These are phyloP conservation scores for Choloepus hoffmanni DNA, from an alignment of 2,113 vertebrate species.

Conservation along the genomic window DNA sequence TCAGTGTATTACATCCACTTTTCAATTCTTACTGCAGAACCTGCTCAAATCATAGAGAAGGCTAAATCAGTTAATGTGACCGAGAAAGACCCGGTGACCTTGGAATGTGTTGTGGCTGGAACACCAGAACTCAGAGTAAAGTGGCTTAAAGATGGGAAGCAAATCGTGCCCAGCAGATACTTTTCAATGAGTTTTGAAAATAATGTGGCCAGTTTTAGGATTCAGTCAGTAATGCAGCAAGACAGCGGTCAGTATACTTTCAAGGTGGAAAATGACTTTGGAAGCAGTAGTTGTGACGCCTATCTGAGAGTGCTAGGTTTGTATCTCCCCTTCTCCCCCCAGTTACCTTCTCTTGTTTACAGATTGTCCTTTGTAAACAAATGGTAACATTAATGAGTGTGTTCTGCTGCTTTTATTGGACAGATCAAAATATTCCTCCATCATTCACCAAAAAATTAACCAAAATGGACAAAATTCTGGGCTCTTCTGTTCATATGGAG, in stretches of 20 bases:
- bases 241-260: constrained; percentile 95
- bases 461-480: constrained; percentile 93
- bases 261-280: constrained; percentile 96
- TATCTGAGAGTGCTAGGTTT: constrained; percentile 94
- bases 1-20: constrained; percentile 44
- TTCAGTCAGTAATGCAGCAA: constrained; percentile 93
- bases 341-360: neutral
- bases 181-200: constrained; percentile 95
- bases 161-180: constrained; percentile 94
- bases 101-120: constrained; percentile 95
- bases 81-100: constrained; percentile 94
- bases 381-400: constrained; percentile 70
- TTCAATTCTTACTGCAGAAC: constrained; percentile 89
- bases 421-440: constrained; percentile 97
- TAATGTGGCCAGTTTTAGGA: constrained; percentile 94
- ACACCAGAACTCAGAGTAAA: constrained; percentile 96
- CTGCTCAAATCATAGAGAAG: constrained; percentile 95
- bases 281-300: constrained; percentile 93
- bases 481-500: constrained; percentile 94
- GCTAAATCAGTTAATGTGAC: constrained; percentile 95
- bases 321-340: constrained; percentile 81
- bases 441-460: constrained; percentile 95
- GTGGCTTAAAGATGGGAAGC: constrained; percentile 96
- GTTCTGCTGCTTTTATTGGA: constrained; percentile 83
- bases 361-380: constrained; percentile 35